Percentiles rank a stretch among this genome's conserved stretches.
Conservation (phyloP, 2,113 vertebrate genomes). For the Sciurus niger region DNA sequence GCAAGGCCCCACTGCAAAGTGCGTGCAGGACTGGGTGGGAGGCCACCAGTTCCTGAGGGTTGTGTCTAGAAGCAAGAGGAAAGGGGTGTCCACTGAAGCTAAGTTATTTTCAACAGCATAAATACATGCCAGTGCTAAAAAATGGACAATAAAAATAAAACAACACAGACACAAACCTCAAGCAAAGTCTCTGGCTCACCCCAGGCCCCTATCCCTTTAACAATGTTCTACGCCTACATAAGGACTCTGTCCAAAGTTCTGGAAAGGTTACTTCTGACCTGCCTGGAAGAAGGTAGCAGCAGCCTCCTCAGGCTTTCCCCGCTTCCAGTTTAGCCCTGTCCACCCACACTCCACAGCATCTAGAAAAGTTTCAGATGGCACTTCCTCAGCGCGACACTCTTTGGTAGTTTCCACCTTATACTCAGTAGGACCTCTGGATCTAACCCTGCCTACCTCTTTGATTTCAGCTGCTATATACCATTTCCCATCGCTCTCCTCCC, state of each 20-base stretch:
- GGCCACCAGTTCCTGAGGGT: neutral
- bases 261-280: neutral
- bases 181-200: neutral
- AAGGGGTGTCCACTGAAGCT: neutral
- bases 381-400: neutral
- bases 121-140: slow-evolving; percentile 3
- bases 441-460: neutral
- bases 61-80: neutral
- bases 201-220: neutral
- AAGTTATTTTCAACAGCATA: slow-evolving; percentile 49
- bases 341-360: neutral
- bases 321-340: neutral
- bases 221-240: neutral
- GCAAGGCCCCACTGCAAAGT: neutral
- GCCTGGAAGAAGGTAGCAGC: neutral
- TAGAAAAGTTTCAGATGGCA: neutral
- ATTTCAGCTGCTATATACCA: neutral
- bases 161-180: neutral
- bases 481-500: neutral
- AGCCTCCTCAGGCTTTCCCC: neutral
- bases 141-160: neutral
- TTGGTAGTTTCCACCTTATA: neutral
- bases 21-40: neutral
- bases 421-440: neutral
- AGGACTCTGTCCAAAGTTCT: neutral